phyloP scores from a whole-genome alignment of 2,888 invertebrate genomes.

The Himalopsyche tibetana region DNA sequence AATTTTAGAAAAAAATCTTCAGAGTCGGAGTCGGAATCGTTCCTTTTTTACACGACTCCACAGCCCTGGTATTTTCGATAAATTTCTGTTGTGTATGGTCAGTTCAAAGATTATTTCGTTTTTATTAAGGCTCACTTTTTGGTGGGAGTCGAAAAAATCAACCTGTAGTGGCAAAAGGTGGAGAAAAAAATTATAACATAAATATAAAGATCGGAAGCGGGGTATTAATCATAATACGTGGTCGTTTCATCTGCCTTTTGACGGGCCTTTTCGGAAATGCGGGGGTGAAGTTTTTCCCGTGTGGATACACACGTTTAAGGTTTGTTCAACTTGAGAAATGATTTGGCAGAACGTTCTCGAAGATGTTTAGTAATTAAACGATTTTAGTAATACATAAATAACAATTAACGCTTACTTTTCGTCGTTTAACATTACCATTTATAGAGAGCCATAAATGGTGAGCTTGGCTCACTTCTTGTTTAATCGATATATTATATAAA shows the following conservation, averaged over 20 bases:
- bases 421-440: neutral
- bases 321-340: slow-evolving; percentile 9
- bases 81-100: neutral
- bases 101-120: neutral
- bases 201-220: slow-evolving; percentile 17
- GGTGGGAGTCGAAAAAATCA: slow-evolving; percentile 3
- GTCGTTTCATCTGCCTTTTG: slow-evolving; percentile 39
- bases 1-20: too few relatives aligned
- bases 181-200: slow-evolving; percentile 36
- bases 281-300: neutral
- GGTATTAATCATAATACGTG: slow-evolving; percentile 47
- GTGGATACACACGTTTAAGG: neutral
- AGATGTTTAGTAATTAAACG: slow-evolving; percentile 5
- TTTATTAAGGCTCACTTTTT: neutral
- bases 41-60: too few relatives aligned
- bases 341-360: slow-evolving; percentile 18
- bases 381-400: neutral
- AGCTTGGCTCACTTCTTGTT: neutral
- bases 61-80: too few relatives aligned
- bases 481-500: neutral
- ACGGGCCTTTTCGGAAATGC: slow-evolving; percentile 1
- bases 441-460: neutral
- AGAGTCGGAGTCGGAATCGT: too few relatives aligned
- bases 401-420: neutral
- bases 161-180: slow-evolving; percentile 8